Evolutionary conservation across 1,140 invertebrate genomes (phyloP).

Genomic region (Lepidostoma basale): DNA sequence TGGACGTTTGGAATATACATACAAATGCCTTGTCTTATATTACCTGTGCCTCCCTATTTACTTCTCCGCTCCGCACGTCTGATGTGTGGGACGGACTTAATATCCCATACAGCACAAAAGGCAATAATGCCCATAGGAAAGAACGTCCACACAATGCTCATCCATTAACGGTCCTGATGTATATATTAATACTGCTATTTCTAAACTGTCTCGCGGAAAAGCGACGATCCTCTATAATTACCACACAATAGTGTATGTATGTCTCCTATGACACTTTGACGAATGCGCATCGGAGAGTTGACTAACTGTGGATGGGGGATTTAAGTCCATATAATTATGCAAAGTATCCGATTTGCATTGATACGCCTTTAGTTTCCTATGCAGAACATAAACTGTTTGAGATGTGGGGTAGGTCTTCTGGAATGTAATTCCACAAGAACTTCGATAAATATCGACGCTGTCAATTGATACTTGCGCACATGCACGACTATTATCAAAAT

Average conservation of each 20-base stretch:
- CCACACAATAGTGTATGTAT: no score
- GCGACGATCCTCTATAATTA: no score
- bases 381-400: not conserved
- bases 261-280: no score
- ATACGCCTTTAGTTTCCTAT: conserved; percentile 16
- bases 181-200: not conserved
- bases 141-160: not conserved
- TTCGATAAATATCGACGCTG: no score
- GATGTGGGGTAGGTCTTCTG: not conserved
- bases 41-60: not conserved
- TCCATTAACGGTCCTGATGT: not conserved
- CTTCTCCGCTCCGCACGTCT: not conserved
- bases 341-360: conserved; percentile 14
- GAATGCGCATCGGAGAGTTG: no score
- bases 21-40: not conserved
- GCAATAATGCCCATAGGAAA: conserved; percentile 12
- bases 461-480: no score
- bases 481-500: no score
- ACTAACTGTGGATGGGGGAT: not conserved
- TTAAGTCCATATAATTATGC: conserved; percentile 18
- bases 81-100: conserved; percentile 17
- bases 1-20: not conserved
- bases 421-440: no score
- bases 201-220: not conserved
- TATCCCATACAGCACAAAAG: conserved; percentile 19